Conservation (phyloP, 2,888 invertebrate genomes). For the Tubiluchus corallicola region DNA sequence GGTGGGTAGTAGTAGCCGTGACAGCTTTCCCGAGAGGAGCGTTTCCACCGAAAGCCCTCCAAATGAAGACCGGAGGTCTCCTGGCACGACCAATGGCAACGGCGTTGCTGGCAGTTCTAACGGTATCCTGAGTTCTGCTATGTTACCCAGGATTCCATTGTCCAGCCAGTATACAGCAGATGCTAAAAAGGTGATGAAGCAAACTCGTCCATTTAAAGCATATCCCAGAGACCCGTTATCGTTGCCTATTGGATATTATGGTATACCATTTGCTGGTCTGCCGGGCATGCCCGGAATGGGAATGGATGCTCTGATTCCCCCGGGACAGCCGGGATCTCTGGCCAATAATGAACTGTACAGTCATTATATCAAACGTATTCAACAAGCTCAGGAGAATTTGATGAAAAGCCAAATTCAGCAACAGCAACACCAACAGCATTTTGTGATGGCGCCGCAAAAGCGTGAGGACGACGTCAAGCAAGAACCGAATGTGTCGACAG, state of each 20-base stretch:
- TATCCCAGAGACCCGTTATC: slow-evolving; percentile 48
- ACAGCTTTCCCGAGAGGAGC: too few relatives aligned
- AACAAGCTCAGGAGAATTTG: slow-evolving; percentile 9
- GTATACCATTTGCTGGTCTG: slow-evolving; percentile 19
- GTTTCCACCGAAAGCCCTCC: neutral
- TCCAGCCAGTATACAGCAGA: neutral
- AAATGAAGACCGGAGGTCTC: neutral
- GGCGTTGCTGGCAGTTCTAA: neutral
- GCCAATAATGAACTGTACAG: slow-evolving; percentile 9
- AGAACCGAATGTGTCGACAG: too few relatives aligned
- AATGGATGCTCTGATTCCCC: slow-evolving; percentile 17
- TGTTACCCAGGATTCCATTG: neutral
- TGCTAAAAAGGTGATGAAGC: slow-evolving; percentile 12
- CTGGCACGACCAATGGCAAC: neutral
- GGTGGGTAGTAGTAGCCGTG: neutral
- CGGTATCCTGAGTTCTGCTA: neutral
- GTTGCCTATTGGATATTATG: slow-evolving; percentile 33
- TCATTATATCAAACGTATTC: slow-evolving; percentile 9
- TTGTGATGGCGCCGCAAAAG: slow-evolving; percentile 10
- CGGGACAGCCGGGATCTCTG: neutral
- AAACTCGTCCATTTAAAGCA: slow-evolving; percentile 32
- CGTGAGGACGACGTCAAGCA: slow-evolving; percentile 12
- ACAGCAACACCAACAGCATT: neutral
- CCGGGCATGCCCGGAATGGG: slow-evolving; percentile 17
- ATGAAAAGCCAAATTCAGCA: slow-evolving; percentile 5